A percentile compares a stretch with the other conserved stretches of the same genome.
These are phyloP conservation scores for Thryonomys swinderianus DNA, from an alignment of 2,113 vertebrate genomes.

Conservation along the genomic window DNA sequence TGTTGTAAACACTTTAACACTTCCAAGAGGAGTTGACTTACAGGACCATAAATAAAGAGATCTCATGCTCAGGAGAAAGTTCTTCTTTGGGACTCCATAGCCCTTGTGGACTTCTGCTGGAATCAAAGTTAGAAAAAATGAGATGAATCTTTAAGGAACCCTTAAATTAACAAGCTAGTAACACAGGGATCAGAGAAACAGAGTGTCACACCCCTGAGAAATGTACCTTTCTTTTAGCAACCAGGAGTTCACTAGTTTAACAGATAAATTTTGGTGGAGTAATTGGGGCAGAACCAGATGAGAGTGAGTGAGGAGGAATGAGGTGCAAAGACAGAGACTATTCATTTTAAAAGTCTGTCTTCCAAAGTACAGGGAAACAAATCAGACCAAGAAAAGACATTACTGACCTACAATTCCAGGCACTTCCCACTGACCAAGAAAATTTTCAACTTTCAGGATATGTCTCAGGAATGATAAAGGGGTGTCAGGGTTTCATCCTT, in stretches of 20 bases:
- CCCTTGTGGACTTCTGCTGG: neutral
- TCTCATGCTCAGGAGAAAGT: neutral
- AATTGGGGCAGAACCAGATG: neutral
- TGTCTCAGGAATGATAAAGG: neutral
- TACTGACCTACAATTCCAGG: neutral
- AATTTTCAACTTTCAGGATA: neutral
- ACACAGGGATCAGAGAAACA: neutral
- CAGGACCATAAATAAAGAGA: neutral
- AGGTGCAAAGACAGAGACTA: neutral
- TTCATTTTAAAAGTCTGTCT: neutral
- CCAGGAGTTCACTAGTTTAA: neutral
- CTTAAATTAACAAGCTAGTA: neutral
- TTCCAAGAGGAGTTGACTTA: neutral
- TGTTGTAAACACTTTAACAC: neutral
- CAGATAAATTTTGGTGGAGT: neutral
- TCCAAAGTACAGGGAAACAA: neutral
- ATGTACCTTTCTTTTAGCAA: neutral
- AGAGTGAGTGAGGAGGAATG: neutral
- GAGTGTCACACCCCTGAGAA: neutral
- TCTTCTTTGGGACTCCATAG: neutral
- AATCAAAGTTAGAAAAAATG: neutral
- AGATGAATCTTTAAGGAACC: neutral
- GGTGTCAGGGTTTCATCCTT: neutral
- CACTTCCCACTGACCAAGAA: neutral
- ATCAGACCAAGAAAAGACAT: neutral